Evolutionary conservation across 2,113 vertebrate genomes (phyloP), one percentile per base, ranked within the genome.

Genomic region (Caretta caretta): DNA sequence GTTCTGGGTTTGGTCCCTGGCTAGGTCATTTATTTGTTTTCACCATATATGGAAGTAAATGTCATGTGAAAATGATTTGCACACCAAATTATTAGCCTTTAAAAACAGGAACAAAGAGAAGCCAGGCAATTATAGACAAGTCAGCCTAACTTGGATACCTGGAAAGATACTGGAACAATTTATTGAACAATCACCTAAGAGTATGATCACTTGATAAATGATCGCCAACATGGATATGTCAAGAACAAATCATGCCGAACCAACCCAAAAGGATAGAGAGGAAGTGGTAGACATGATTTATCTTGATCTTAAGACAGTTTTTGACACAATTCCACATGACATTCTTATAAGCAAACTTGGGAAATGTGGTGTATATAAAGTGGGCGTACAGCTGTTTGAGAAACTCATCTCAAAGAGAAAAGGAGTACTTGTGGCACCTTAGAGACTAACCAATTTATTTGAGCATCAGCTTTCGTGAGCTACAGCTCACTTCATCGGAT

Each of bases 1-100:
- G 94, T 92, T 83, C 89, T 95, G 62, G 88, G 48, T 92, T 84
- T 96, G 88, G 82, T 81, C 42, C 91, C 92, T 90, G 80, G 86
- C 57, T 80, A 83, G 65, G 83, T 93, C 93, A 48, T 97, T 95
- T 88, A 88, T 97, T 97, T 94, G 48, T 93, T 97, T 97, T 96
- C 96, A 89, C 87, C 95, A 87, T 56, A 93, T 54, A 78, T 17
- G 93, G 80, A 96, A 78, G 82, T 92, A 95, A 91, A 95, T 96
- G 86, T 72, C 90, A 57, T 81, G 80, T 83, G 83, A 96, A 93
- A 90, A 93, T 90, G 84, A 97, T 97, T 98, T 97, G 93, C 90
- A 94, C 92, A 50, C 79, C 83, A 42, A 96, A 89, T 96, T 89
- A 95, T 98, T 97, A 97, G 35, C 31, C 62, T 69, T 69, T 69